These are phyloP conservation scores for Amphiura filiformis DNA, from an alignment of 35 echinoderm and acorn worm species.

Conservation along the genomic window DNA sequence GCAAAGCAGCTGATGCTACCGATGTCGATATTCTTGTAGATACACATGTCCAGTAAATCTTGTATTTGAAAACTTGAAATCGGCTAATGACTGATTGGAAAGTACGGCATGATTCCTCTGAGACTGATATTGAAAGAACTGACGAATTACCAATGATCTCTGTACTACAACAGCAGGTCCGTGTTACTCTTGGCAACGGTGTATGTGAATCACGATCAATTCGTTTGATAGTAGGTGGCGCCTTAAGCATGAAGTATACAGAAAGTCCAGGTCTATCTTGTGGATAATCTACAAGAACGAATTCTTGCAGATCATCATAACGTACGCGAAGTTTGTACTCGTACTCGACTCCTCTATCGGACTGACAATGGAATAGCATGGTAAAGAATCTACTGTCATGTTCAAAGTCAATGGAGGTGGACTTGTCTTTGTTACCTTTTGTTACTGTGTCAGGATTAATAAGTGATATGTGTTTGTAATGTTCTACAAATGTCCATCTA, in stretches of 20 bases:
- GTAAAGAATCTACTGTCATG: not conserved
- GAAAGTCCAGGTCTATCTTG: not conserved
- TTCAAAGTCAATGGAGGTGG: not conserved
- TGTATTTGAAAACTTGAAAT: not conserved
- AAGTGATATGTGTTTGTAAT: not conserved
- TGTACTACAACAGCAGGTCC: not conserved
- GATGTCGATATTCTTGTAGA: not conserved
- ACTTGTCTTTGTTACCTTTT: not conserved
- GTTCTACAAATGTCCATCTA: not conserved
- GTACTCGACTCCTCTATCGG: too few relatives aligned
- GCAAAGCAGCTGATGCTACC: not conserved
- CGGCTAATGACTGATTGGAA: not conserved
- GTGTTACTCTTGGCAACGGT: too few relatives aligned
- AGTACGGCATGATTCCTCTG: not conserved
- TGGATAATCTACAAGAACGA: not conserved
- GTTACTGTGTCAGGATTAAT: not conserved
- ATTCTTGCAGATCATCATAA: constrained; percentile 9
- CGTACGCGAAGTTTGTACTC: not conserved
- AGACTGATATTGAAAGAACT: not conserved
- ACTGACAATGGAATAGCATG: not conserved
- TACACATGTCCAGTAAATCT: not conserved
- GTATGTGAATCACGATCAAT: not conserved
- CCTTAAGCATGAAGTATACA: not conserved
- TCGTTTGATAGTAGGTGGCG: not conserved
- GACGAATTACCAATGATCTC: not conserved